Base-by-base conservation (phyloP, 2,113 vertebrate genomes). In the Cardinalis cardinalis region DNA sequence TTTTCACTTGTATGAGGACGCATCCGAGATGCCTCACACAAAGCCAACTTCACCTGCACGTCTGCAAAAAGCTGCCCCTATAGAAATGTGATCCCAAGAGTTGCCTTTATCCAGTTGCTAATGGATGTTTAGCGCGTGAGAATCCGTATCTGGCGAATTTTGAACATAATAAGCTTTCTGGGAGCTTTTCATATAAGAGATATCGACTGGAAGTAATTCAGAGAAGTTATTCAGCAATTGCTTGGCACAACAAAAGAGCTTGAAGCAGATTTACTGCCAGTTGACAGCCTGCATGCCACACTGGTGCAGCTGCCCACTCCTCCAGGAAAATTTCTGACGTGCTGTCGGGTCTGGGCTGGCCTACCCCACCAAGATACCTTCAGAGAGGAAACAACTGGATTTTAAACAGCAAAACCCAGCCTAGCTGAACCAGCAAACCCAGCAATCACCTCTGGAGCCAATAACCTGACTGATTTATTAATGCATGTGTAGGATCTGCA, bases 171-270 rank as follows among this genome's bases (percentile, higher is more conserved):
- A 68, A 88, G 74, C 58, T 94, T 87, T 86, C 83, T 69, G 52
- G 58, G 51, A 79, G 87, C 73, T 92, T 92, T 88, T 92, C 66
- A 59, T 86, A 26, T 23, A 38, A 60, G 46, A 70, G 71, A 85
- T 85, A 89, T 76, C 41, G 31, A 89, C 94, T 91, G 89, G 78
- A 95, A 94, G 78, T 87, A 88, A 90, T 94, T 95, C 90, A 82
- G 65, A 75, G 77, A 92, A 94, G 78, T 94, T 94, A 88, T 90
- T 94, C 90, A 88, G 70, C 70, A 66, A 76, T 51, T 12, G 28
- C 66, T 95, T 88, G 65, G 84, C 82, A 92, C 71, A 89, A 93
- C 87, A 95, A 82, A 93, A 75, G 90, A 70, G 80, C 87, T 21
- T 55, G 59, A 61, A 92, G 41, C 55, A 93, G 89, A 93, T 93